phyloP scores from a whole-genome alignment of 2,888 invertebrate species.

The Eilema depressum region DNA sequence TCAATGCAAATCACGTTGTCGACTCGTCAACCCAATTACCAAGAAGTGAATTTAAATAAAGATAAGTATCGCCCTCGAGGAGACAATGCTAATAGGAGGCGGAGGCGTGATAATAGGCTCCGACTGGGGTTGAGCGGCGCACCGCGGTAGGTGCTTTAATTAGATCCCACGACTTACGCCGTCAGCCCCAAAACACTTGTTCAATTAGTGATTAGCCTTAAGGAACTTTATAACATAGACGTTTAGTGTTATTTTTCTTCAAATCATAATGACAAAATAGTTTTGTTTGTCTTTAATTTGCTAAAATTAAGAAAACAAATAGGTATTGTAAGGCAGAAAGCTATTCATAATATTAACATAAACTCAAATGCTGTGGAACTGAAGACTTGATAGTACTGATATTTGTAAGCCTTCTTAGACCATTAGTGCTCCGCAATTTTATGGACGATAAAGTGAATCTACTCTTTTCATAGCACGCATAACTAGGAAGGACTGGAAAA shows the following conservation, averaged over 20 bases:
- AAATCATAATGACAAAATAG: neutral
- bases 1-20: conserved; percentile 88
- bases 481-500: no score
- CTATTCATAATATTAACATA: neutral
- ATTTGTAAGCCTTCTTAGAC: neutral
- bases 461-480: no score
- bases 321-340: neutral
- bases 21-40: conserved; percentile 87
- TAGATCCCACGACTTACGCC: conserved; percentile 84
- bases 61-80: conserved; percentile 87
- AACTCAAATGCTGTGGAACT: neutral
- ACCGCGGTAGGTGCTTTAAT: conserved; percentile 84
- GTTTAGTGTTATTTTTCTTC: conserved; percentile 22
- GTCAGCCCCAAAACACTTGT: conserved; percentile 83
- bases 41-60: conserved; percentile 88
- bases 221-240: conserved; percentile 75
- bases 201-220: conserved; percentile 83
- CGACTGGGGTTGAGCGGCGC: conserved; percentile 73
- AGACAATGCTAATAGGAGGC: conserved; percentile 86
- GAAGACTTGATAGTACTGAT: neutral
- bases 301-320: neutral
- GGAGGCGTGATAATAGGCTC: conserved; percentile 85
- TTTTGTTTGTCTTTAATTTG: neutral
- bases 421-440: neutral
- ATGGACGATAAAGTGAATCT: no score